Evolutionary conservation across 2,113 vertebrate genomes (phyloP).

Genomic region (Macheiramphus alcinus): DNA sequence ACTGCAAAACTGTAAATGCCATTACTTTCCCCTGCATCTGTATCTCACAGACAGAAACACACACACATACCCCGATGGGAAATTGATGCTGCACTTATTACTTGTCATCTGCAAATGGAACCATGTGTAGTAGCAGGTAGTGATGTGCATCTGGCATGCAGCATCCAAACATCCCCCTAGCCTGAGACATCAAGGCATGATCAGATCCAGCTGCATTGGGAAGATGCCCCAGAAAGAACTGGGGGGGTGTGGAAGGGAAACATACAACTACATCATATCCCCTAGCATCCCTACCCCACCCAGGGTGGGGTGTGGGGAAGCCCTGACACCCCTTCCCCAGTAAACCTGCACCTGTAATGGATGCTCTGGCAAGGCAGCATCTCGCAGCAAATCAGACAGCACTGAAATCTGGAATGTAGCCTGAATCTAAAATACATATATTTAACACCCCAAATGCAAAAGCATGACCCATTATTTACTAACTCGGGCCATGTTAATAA

Average conservation of each 20-base stretch:
- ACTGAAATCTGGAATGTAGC: not conserved
- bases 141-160: not conserved
- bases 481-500: constrained; percentile 29
- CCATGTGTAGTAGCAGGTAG: not conserved
- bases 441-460: not conserved
- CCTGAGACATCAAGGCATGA: not conserved
- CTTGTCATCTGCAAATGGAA: not conserved
- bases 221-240: not conserved
- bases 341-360: not conserved
- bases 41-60: not conserved
- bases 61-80: not conserved
- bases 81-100: not conserved
- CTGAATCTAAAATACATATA: not conserved
- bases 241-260: not conserved
- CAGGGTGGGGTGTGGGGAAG: not conserved
- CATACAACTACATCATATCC: not conserved
- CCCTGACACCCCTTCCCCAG: not conserved
- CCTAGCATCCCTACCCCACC: not conserved
- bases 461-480: constrained; percentile 16
- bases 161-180: not conserved
- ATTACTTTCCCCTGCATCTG: not conserved
- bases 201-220: not conserved
- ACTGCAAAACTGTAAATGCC: not conserved
- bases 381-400: not conserved
- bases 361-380: not conserved